These are phyloP conservation scores for Aleiodes testaceus DNA, from an alignment of 2,888 invertebrate genomes.

Conservation along the genomic window DNA sequence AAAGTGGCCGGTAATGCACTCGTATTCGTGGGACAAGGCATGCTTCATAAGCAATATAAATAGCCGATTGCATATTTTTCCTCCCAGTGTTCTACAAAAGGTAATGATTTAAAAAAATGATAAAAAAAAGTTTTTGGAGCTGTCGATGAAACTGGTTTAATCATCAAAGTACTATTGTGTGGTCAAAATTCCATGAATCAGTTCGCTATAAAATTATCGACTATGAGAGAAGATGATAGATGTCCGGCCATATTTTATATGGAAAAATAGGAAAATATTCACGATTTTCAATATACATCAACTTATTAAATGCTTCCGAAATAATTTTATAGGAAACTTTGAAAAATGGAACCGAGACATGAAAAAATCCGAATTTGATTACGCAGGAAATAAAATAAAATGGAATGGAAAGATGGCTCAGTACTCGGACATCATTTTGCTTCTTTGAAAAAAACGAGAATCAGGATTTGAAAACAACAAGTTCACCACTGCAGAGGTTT, in stretches of 20 bases:
- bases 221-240: background rate
- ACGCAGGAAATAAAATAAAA: conserved; percentile 7
- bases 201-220: background rate
- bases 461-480: conserved; percentile 10
- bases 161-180: conserved; percentile 29
- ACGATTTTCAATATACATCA: conserved; percentile 24
- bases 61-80: background rate
- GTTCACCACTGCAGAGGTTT: conserved; percentile 19
- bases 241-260: conserved; percentile 9
- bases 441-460: background rate
- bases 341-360: conserved; percentile 6
- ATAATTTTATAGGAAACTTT: conserved; percentile 36
- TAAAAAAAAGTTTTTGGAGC: conserved; percentile 32
- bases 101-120: background rate
- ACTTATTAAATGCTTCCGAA: conserved; percentile 31
- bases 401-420: conserved; percentile 23
- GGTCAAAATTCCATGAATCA: conserved; percentile 36
- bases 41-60: background rate
- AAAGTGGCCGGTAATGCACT: conserved; percentile 22
- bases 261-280: conserved; percentile 19
- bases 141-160: conserved; percentile 24
- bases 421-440: conserved; percentile 14
- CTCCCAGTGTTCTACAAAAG: background rate
- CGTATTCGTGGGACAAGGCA: background rate
- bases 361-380: background rate